Evolutionary conservation across 2,113 vertebrate genomes (phyloP), one percentile per base, ranked within the genome.

Genomic region (Hippocampus barbouri): DNA sequence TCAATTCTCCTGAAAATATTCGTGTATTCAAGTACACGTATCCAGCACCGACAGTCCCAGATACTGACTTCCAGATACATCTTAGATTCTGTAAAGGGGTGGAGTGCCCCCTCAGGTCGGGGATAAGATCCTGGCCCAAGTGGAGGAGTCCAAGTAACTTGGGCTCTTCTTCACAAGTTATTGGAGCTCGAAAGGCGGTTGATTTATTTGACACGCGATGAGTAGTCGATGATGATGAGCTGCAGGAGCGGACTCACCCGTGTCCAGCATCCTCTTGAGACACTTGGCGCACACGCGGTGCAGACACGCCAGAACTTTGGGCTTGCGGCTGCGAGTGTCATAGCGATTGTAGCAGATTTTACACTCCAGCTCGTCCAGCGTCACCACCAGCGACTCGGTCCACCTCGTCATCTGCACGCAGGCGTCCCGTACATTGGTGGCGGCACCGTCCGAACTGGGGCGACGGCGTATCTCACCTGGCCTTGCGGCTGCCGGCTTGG

Each of bases 271-370:
- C 86, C 88, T 93, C 86, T 89, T 89, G 72, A 96, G 91, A 87
- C 95, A 96, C 76, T 89, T 88, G 83, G 93, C 86, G 0, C 95
- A 96, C 68, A 95, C 89, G 3, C 92, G 87, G 68, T 96, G 95
- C 68, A 92, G 86, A 30, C 95, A 96, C 77, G 63, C 73, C 25
- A 96, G 90, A 49, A 94, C 77, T 73, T 95, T 95, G 59, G 95
- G 94, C 63, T 92, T 91, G 54, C 89, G 89, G 64, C 87, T 69
- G 0, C 85, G 91, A 1, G 89, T 70, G 21, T 96, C 94, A 2
- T 92, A 96, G 41, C 84, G 86, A 76, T 93, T 93, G 82, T 94
- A 96, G 91, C 95, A 96, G 84, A 96, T 96, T 70, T 93, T 90
- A 90, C 95, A 96, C 76, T 96, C 95, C 7, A 92, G 88, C 69